Evolutionary conservation across 1,140 invertebrate species (phyloP), one percentile per base, ranked within the genome.

Genomic region (Trichoplusia ni): DNA sequence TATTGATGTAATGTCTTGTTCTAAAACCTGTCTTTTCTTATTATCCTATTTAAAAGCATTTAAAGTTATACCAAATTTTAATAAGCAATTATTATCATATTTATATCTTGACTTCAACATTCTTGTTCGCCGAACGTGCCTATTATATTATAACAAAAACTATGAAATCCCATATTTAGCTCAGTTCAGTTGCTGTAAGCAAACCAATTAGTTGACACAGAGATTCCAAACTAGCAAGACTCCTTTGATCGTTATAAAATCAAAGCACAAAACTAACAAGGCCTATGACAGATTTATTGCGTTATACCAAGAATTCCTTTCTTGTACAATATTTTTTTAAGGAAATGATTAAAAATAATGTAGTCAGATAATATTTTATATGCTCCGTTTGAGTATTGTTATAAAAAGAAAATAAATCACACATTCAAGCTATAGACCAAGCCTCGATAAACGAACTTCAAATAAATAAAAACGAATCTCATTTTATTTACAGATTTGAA

Each of bases 241-340:
- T 58, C 51, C 82, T 89, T 86, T 89, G 86, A 86, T 86, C 83
- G 76, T 67, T 21, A 47, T 69, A 64, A 69, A 81, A 82, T 85
- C 82, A 81, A 82, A 84, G 84, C 69, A 64, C 53, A 64, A 69
- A 71, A 70, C 77, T 86, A 83, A 86, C 84, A 83, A 83, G 79
- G 71, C 69, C 72, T 77, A 81, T 78, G 86, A 89, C 81, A 86
- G 84, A 86, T 89, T 84, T 84, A 89, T 89, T 73, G 59, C 68
- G 46, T 67, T 64, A 75, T 76, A 77, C 75, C 62, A 84, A 77
- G 76, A 78, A 76, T 78, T 75, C 61, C 59, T 71, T 61, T 27
- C 38, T 53, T 38, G 40, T 46, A 69, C 33, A 65, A 64, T 69
- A 70, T 76, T 77, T 75, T 77, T 69, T 47, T 35, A 58, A 51